A percentile compares a stretch with the other conserved stretches of the same genome.
Conservation (phyloP, 2,113 vertebrate genomes). For the Cranoglanis bouderius region DNA sequence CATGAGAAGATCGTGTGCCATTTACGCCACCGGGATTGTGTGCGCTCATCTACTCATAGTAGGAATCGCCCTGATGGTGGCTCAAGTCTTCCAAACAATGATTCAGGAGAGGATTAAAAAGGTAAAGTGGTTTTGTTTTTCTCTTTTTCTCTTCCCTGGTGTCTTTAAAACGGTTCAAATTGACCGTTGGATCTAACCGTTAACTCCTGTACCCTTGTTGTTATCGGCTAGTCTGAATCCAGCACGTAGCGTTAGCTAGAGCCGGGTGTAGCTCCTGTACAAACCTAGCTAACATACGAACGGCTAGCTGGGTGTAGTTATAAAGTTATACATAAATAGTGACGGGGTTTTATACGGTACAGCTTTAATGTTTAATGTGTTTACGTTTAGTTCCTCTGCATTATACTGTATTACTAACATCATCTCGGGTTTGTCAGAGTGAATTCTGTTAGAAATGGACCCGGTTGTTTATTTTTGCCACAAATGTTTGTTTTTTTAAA, state of each 20-base stretch:
- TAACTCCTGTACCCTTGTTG: background rate
- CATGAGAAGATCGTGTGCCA: constrained; percentile 78
- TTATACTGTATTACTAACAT: background rate
- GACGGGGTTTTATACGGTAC: background rate
- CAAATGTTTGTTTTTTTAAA: background rate
- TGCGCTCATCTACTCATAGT: constrained; percentile 76
- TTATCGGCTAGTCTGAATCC: background rate
- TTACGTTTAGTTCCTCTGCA: background rate
- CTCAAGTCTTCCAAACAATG: constrained; percentile 79
- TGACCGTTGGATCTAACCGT: background rate
- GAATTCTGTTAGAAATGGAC: background rate
- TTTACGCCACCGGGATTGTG: constrained; percentile 78
- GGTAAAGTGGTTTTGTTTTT: constrained; percentile 57
- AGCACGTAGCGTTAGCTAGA: background rate
- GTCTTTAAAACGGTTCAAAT: background rate
- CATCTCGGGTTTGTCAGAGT: too few species aligned
- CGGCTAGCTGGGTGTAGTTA: background rate
- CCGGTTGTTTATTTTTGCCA: too few species aligned
- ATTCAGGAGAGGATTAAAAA: constrained; percentile 76
- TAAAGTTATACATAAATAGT: background rate
- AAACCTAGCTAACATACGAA: background rate
- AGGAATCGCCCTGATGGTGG: constrained; percentile 77
- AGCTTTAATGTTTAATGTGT: background rate
- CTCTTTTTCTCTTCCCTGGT: too few species aligned
- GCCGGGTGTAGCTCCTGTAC: background rate